phyloP scores from a whole-genome alignment of 2,888 invertebrate genomes.

The Tinea semifulvella region DNA sequence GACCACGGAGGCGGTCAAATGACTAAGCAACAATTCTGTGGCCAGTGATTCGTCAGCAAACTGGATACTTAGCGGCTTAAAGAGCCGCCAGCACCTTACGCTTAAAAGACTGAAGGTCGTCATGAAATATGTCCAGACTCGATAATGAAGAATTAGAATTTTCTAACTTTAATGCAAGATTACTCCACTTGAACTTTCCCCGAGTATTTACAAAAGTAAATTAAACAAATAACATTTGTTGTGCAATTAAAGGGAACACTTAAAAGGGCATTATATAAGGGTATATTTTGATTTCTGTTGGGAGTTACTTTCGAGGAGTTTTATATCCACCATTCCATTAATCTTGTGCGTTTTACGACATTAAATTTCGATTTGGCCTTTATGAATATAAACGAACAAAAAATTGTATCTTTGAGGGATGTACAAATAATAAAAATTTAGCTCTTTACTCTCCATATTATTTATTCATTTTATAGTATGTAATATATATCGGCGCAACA shows the following conservation, averaged over 20 bases:
- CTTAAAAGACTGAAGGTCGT: no score
- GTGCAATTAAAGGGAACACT: neutral
- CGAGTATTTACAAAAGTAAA: neutral
- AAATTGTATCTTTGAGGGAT: neutral
- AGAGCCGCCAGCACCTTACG: no score
- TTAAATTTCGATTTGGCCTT: slow-evolving; percentile 8
- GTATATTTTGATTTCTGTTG: slow-evolving; percentile 1
- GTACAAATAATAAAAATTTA: neutral
- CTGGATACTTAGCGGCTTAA: no score
- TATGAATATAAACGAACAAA: slow-evolving; percentile 8
- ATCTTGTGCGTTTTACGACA: slow-evolving; percentile 6
- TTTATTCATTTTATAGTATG: no score
- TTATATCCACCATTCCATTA: slow-evolving; percentile 1
- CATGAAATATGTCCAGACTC: no score
- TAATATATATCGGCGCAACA: no score
- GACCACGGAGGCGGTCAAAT: no score
- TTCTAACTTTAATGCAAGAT: no score
- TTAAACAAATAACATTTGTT: neutral
- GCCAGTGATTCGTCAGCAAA: no score
- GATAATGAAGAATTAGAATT: no score
- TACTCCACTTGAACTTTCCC: neutral
- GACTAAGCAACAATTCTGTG: no score
- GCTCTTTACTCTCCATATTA: no score
- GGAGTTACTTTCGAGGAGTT: neutral
- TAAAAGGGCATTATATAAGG: neutral